Conservation (phyloP, 2,888 invertebrate species). For the Hypomecis punctinalis region DNA sequence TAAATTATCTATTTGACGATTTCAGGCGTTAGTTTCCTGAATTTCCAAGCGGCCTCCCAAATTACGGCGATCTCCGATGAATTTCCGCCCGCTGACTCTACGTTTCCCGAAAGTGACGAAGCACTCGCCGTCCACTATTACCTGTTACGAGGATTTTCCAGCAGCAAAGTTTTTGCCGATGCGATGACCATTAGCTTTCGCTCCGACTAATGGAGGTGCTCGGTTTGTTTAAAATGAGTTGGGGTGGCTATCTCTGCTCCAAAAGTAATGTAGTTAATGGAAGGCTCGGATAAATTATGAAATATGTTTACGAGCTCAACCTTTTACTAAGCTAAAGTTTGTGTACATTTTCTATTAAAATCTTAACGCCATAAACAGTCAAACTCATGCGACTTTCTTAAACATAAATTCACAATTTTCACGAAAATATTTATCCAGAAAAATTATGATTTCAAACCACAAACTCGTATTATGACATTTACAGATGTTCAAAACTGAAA, state of each 20-base stretch:
- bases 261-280: not conserved
- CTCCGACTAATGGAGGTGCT: slow-evolving; percentile 4
- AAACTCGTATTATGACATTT: slow-evolving; percentile 27
- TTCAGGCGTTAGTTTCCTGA: slow-evolving; percentile 62
- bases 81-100: slow-evolving; percentile 70
- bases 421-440: not conserved
- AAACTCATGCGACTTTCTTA: too few relatives aligned
- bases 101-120: slow-evolving; percentile 73
- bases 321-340: not conserved
- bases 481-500: slow-evolving; percentile 36
- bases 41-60: slow-evolving; percentile 67
- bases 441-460: slow-evolving; percentile 8
- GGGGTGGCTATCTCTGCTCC: not conserved
- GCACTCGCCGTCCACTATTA: slow-evolving; percentile 51
- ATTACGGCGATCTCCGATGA: slow-evolving; percentile 68
- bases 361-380: too few relatives aligned
- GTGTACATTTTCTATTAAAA: too few relatives aligned
- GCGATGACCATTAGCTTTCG: slow-evolving; percentile 19
- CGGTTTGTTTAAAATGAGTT: slow-evolving; percentile 16
- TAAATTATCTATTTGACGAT: slow-evolving; percentile 26
- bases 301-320: not conserved
- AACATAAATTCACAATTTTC: too few relatives aligned
- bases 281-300: not conserved
- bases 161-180: slow-evolving; percentile 14
- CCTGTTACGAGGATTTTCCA: slow-evolving; percentile 15